Evolutionary conservation across 2,888 invertebrate species (phyloP).

Genomic region (Deilephila elpenor): DNA sequence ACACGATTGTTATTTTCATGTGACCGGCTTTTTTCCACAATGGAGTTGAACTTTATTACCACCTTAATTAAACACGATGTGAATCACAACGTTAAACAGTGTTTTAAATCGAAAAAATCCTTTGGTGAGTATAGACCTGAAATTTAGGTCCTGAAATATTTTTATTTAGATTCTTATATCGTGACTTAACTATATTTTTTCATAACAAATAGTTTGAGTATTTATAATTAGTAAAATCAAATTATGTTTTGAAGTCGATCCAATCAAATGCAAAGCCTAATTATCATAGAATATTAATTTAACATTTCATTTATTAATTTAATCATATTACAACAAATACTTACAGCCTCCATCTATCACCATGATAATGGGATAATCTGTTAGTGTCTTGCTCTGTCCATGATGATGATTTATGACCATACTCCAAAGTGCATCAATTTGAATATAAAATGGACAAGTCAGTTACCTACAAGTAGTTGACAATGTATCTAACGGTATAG

Average conservation of each 20-base stretch:
- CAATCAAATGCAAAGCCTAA: no score
- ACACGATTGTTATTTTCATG: slow-evolving; percentile 25
- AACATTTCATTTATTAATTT: no score
- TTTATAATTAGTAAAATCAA: no score
- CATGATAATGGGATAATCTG: not conserved
- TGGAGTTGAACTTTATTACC: slow-evolving; percentile 78
- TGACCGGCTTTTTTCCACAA: slow-evolving; percentile 47
- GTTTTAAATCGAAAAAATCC: slow-evolving; percentile 78
- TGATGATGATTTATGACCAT: slow-evolving; percentile 15
- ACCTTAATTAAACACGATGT: slow-evolving; percentile 79
- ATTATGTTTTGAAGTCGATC: no score
- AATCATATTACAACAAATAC: no score
- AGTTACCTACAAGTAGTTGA: not conserved
- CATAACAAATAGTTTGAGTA: no score
- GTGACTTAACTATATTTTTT: no score
- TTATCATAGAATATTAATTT: no score
- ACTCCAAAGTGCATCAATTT: slow-evolving; percentile 34
- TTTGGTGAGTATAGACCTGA: slow-evolving; percentile 67
- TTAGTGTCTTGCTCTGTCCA: slow-evolving; percentile 1
- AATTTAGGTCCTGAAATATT: not conserved
- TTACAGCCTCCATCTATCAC: not conserved
- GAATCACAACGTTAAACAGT: slow-evolving; percentile 81
- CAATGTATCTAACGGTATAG: not conserved
- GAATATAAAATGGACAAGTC: slow-evolving; percentile 1
- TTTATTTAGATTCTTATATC: slow-evolving; percentile 21